A percentile compares a stretch with the other conserved stretches of the same genome.
These are phyloP conservation scores for Varanus salvator DNA, from an alignment of 2,113 vertebrate genomes.

Conservation along the genomic window DNA sequence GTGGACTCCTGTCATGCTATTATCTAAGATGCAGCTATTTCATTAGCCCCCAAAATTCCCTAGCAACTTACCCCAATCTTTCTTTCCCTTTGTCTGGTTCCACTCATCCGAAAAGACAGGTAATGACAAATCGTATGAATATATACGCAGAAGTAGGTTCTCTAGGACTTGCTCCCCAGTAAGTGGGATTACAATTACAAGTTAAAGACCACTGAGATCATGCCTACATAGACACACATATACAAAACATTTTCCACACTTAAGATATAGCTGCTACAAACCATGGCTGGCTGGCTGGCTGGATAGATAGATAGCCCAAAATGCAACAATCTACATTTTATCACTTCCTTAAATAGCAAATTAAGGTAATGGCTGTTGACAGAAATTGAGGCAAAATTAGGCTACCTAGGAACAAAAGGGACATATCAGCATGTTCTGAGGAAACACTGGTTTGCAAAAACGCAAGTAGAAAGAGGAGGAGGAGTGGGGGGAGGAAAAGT, in stretches of 20 bases:
- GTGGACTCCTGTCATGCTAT: background rate
- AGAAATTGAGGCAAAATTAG: background rate
- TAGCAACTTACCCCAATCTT: background rate
- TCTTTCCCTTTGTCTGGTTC: background rate
- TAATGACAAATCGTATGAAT: background rate
- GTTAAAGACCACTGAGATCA: background rate
- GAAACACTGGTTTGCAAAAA: background rate
- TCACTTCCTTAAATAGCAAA: background rate
- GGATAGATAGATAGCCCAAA: background rate
- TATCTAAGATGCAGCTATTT: no score
- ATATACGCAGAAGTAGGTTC: background rate
- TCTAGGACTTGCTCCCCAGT: no score
- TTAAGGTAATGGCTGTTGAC: background rate
- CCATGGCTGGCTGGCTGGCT: background rate
- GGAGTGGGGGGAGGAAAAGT: background rate
- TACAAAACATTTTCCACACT: background rate
- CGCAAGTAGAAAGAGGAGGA: background rate
- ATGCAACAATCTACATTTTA: background rate
- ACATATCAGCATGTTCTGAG: background rate
- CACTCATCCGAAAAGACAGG: background rate
- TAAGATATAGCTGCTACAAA: no score
- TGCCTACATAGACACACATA: background rate
- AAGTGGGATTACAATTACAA: background rate
- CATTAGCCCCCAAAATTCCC: background rate
- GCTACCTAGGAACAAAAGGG: background rate